Evolutionary conservation across 2,888 invertebrate genomes (phyloP).

Genomic region (Trichogramma evanescens): DNA sequence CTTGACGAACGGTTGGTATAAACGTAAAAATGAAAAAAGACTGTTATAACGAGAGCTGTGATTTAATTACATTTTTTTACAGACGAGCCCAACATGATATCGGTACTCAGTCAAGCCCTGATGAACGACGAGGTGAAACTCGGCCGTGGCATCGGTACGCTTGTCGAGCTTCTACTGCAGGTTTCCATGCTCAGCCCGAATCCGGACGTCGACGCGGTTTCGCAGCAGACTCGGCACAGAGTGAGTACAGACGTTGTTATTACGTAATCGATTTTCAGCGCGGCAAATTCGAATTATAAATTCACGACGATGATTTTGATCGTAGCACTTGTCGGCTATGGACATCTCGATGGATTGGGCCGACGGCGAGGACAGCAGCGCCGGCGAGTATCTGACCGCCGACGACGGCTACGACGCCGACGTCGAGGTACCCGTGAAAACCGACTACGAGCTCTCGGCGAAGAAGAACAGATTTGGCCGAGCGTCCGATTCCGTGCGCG

Average conservation of each 20-base stretch:
- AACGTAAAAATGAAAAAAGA: no score
- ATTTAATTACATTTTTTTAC: no score
- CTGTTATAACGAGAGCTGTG: no score
- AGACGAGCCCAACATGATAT: slow-evolving; percentile 8
- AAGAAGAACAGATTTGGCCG: slow-evolving; percentile 25
- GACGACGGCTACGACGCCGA: slow-evolving; percentile 65
- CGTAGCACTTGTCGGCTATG: slow-evolving; percentile 38
- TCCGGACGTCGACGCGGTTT: slow-evolving; percentile 51
- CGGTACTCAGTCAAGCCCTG: slow-evolving; percentile 33
- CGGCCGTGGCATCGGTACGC: slow-evolving; percentile 37
- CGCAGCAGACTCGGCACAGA: slow-evolving; percentile 50
- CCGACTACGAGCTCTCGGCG: slow-evolving; percentile 26
- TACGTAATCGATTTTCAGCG: not conserved
- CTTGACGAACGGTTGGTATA: no score
- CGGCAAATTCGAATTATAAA: not conserved
- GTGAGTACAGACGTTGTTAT: slow-evolving; percentile 36
- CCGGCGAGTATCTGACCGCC: slow-evolving; percentile 47
- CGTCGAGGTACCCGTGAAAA: slow-evolving; percentile 50
- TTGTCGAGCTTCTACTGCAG: slow-evolving; percentile 54
- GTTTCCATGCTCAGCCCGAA: slow-evolving; percentile 52
- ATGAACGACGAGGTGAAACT: slow-evolving; percentile 35
- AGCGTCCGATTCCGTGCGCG: slow-evolving; percentile 36
- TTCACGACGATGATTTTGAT: not conserved
- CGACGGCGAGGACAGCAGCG: slow-evolving; percentile 36
- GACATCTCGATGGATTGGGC: slow-evolving; percentile 38